Evolutionary conservation across 2,797 vertebrate species (phyloP).

Genomic region (Dendrocincla fuliginosa): DNA sequence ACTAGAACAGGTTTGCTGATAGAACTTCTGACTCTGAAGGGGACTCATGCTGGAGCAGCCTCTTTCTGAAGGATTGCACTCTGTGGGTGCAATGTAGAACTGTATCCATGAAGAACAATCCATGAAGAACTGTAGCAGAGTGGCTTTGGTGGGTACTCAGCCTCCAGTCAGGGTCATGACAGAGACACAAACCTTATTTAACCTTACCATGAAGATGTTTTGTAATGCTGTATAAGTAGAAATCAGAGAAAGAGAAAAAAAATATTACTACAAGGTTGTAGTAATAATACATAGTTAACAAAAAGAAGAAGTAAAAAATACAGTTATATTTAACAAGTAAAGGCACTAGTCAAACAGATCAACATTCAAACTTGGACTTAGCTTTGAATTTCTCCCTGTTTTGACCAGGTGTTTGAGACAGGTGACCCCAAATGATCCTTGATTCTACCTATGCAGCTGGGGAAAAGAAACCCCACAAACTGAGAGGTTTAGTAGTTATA

Average conservation of each 20-base stretch:
- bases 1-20: not conserved
- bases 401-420: not conserved
- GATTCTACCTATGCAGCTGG: not conserved
- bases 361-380: not conserved
- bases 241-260: not conserved
- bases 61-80: not conserved
- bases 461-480: not conserved
- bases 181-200: not conserved
- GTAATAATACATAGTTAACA: not conserved
- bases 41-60: not conserved
- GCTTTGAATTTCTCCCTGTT: not conserved
- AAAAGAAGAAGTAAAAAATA: not conserved
- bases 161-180: not conserved
- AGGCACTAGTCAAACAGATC: not conserved
- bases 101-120: not conserved
- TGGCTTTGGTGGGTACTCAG: not conserved
- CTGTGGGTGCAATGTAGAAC: no score
- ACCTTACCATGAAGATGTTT: not conserved
- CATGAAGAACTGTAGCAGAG: not conserved
- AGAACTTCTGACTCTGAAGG: not conserved
- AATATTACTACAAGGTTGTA: not conserved
- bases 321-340: not conserved
- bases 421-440: not conserved
- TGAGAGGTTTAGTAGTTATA: not conserved
- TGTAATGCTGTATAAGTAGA: not conserved